Conservation (phyloP, 2,113 vertebrate species). For the Zootoca vivipara region DNA sequence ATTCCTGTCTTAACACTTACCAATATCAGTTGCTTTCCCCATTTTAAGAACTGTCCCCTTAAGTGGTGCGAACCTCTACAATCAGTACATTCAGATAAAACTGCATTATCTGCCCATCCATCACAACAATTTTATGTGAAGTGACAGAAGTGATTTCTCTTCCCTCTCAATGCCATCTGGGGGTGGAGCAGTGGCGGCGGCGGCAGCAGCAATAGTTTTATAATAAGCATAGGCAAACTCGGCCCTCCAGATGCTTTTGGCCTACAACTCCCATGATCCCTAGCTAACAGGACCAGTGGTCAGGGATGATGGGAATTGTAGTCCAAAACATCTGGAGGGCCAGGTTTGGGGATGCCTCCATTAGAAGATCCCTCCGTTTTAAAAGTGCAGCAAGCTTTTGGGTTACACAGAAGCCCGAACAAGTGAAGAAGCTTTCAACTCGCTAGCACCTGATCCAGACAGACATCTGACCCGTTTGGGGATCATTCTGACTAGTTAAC, state of each 20-base stretch:
- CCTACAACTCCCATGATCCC: too few species aligned
- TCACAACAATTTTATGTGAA: not conserved
- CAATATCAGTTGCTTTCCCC: not conserved
- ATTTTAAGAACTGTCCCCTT: not conserved
- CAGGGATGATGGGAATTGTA: too few species aligned
- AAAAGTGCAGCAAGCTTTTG: not conserved
- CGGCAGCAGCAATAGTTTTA: not conserved
- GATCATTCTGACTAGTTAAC: not conserved
- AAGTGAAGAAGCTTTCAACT: not conserved
- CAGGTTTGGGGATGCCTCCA: too few species aligned
- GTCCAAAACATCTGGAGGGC: too few species aligned
- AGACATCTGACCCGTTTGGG: too few species aligned
- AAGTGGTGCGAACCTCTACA: not conserved
- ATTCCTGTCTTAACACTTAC: not conserved
- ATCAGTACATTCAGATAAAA: not conserved
- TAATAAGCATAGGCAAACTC: too few species aligned
- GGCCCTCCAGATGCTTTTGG: too few species aligned
- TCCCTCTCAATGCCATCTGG: too few species aligned
- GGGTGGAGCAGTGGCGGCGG: too few species aligned
- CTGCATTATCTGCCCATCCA: not conserved
- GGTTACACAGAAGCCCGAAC: not conserved
- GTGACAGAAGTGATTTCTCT: not conserved
- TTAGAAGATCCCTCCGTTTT: not conserved
- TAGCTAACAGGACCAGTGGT: too few species aligned
- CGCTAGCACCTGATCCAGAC: not conserved